Conservation (phyloP, 1,140 invertebrate genomes). For the Philopotamus ludificatus region DNA sequence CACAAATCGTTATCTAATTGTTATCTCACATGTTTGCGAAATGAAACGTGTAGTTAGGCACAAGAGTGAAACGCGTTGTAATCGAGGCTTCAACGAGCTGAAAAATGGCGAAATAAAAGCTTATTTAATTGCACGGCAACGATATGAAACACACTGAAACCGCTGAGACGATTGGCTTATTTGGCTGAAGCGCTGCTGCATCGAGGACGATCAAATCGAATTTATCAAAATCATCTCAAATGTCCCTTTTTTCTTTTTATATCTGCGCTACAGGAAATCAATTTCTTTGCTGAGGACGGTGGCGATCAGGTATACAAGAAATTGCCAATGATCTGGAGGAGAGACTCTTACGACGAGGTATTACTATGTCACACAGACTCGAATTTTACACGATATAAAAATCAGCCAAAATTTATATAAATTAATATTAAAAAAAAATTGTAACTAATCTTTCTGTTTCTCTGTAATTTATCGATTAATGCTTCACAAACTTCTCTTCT, state of each 20-base stretch:
- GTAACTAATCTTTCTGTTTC: too few relatives aligned
- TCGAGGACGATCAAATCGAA: too few relatives aligned
- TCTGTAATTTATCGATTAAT: too few relatives aligned
- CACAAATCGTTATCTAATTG: too few relatives aligned
- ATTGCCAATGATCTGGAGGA: constrained; percentile 25
- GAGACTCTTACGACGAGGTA: constrained; percentile 27
- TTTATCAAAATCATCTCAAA: background rate
- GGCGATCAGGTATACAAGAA: constrained; percentile 40
- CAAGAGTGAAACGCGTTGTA: too few relatives aligned
- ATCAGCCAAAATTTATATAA: background rate
- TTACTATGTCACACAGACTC: background rate
- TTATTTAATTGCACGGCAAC: too few relatives aligned
- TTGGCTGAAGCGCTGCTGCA: background rate
- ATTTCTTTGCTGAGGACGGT: constrained; percentile 29
- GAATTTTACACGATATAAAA: background rate
- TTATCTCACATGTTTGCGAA: too few relatives aligned
- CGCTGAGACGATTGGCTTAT: background rate
- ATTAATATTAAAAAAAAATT: too few relatives aligned
- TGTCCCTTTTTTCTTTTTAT: constrained; percentile 26
- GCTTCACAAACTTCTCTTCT: background rate
- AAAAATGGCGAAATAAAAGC: too few relatives aligned
- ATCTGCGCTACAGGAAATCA: constrained; percentile 24
- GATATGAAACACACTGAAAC: too few relatives aligned
- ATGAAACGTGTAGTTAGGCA: too few relatives aligned
- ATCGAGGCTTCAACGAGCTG: too few relatives aligned